These are phyloP conservation scores for Mythimna vitellina DNA, from an alignment of 2,888 invertebrate species.

Conservation along the genomic window DNA sequence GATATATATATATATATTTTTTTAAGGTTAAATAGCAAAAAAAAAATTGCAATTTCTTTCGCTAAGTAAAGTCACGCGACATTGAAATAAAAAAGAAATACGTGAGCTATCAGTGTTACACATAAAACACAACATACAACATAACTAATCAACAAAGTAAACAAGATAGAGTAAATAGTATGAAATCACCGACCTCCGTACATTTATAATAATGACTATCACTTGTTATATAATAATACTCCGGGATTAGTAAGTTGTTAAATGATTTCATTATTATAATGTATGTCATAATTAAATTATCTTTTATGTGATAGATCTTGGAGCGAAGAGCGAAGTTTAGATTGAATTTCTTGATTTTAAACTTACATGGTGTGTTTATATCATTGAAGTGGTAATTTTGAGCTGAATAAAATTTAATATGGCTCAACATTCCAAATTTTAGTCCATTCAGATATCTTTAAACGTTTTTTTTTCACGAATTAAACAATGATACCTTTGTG, in stretches of 20 bases:
- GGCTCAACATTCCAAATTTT: too few species aligned
- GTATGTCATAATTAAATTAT: neutral
- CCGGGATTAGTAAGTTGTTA: conserved; percentile 13
- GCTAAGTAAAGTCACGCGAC: neutral
- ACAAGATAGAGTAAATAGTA: conserved; percentile 47
- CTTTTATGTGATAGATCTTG: neutral
- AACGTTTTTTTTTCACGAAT: too few species aligned
- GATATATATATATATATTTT: too few species aligned
- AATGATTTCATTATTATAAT: conserved; percentile 31
- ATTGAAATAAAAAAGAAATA: conserved; percentile 25
- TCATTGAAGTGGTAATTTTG: too few species aligned
- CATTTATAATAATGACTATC: conserved; percentile 14
- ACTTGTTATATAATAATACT: conserved; percentile 30
- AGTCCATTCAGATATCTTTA: too few species aligned
- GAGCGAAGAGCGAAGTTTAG: neutral
- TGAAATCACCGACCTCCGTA: conserved; percentile 12
- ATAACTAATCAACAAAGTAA: conserved; percentile 53
- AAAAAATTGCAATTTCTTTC: too few species aligned
- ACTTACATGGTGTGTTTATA: too few species aligned
- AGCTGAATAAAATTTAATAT: too few species aligned
- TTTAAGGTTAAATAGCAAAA: too few species aligned
- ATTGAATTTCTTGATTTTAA: too few species aligned
- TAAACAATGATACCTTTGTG: too few species aligned
- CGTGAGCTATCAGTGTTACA: conserved; percentile 31
- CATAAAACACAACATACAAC: conserved; percentile 6